phyloP scores from a whole-genome alignment of 1,140 invertebrate species.

The Scylla paramamosain region DNA sequence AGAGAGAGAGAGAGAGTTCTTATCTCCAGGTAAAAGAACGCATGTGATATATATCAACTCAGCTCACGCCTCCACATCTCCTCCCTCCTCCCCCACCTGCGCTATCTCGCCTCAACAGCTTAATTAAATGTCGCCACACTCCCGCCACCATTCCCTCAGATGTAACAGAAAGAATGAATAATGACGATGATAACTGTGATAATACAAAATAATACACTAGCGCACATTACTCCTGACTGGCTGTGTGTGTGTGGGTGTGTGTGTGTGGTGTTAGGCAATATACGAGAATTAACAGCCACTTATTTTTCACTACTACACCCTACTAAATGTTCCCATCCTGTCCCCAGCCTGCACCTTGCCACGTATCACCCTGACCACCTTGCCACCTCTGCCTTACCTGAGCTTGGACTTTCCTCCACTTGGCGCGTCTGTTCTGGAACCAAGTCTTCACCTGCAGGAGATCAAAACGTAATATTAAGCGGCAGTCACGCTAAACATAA shows the following conservation, averaged over 20 bases:
- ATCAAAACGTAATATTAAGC: neutral
- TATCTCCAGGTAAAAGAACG: neutral
- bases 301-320: too few species aligned
- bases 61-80: neutral
- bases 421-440: conserved; percentile 70
- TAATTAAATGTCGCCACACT: neutral
- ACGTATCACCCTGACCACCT: too few species aligned
- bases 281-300: too few species aligned
- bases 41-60: neutral
- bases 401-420: conserved; percentile 65
- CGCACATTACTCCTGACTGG: too few species aligned
- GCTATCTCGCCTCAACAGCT: neutral
- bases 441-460: conserved; percentile 59
- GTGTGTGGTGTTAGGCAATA: too few species aligned
- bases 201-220: too few species aligned
- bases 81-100: neutral
- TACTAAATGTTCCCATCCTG: too few species aligned
- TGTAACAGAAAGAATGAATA: neutral
- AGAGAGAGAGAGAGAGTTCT: conserved; percentile 17
- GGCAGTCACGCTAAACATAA: too few species aligned
- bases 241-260: too few species aligned
- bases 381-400: conserved; percentile 36
- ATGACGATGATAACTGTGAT: too few species aligned
- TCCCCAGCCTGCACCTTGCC: too few species aligned
- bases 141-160: neutral